These are phyloP conservation scores for Mohoua ochrocephala DNA, from an alignment of 2,113 vertebrate genomes.

Conservation along the genomic window DNA sequence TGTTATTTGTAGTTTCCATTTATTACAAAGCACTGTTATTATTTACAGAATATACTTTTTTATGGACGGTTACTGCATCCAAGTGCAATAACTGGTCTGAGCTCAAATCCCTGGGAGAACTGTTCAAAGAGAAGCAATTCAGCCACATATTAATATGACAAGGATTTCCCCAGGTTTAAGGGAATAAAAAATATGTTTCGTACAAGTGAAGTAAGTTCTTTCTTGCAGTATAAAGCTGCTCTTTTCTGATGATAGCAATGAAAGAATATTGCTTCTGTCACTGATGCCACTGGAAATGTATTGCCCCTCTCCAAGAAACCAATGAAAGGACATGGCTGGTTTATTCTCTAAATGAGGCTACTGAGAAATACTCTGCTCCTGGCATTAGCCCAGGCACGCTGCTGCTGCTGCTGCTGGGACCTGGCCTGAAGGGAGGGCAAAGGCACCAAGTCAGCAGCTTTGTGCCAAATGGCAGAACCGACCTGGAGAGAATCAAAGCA, in stretches of 20 bases:
- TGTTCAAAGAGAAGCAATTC: conserved; percentile 30
- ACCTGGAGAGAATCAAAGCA: background rate
- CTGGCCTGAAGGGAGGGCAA: background rate
- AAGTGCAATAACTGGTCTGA: conserved; percentile 10
- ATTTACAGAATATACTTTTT: background rate
- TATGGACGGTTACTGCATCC: background rate
- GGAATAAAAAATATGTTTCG: conserved; percentile 7
- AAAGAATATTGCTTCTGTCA: conserved; percentile 60
- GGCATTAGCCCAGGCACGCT: background rate
- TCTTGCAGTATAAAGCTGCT: background rate
- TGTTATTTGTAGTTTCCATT: conserved; percentile 12
- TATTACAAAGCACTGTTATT: conserved; percentile 2
- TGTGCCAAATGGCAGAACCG: background rate
- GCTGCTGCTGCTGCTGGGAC: background rate
- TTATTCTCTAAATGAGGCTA: conserved; percentile 18
- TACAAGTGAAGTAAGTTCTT: conserved; percentile 6
- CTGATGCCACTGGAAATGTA: conserved; percentile 47
- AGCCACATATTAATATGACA: background rate
- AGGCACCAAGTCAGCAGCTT: background rate
- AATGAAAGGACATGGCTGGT: conserved; percentile 39
- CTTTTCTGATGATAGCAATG: conserved; percentile 31
- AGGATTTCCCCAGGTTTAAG: conserved; percentile 35
- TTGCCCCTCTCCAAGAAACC: conserved; percentile 5
- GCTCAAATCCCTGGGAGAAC: conserved; percentile 23
- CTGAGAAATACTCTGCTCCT: background rate